Percentiles rank a stretch among this genome's conserved stretches.
Conservation (phyloP, 1,140 invertebrate species). For the Nasonia longicornis region DNA sequence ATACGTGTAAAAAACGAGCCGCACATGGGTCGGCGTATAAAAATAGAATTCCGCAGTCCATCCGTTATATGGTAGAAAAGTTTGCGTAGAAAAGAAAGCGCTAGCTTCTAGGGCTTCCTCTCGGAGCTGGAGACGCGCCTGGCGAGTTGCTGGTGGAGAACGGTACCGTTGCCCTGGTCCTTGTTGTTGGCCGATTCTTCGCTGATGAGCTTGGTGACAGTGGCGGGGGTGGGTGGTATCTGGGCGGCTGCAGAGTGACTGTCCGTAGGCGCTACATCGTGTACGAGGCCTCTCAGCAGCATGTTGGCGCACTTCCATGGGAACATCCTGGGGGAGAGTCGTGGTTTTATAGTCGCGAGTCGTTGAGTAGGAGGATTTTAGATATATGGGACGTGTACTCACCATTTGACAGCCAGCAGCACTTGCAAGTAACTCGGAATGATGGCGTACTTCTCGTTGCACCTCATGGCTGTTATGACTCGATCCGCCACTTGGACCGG, state of each 20-base stretch:
- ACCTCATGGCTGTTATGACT: constrained; percentile 84
- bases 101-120: constrained; percentile 61
- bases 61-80: neutral
- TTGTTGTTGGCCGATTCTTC: constrained; percentile 5
- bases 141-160: constrained; percentile 62
- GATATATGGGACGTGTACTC: constrained; percentile 51
- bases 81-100: neutral
- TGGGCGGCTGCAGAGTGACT: neutral
- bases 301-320: constrained; percentile 76
- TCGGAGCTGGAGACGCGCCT: constrained; percentile 66
- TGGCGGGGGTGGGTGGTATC: too few species aligned
- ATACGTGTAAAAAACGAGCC: neutral
- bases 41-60: neutral
- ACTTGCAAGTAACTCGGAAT: constrained; percentile 81
- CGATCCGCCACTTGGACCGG: constrained; percentile 88
- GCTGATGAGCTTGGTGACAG: neutral
- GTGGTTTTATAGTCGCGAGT: neutral
- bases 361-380: neutral
- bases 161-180: constrained; percentile 52
- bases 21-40: neutral
- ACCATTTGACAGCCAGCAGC: constrained; percentile 79
- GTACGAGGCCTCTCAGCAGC: constrained; percentile 75
- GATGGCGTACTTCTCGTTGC: constrained; percentile 82
- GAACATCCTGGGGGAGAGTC: constrained; percentile 71
- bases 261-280: constrained; percentile 73